Evolutionary conservation across 2,888 invertebrate genomes (phyloP).

Genomic region (Drosophila quinaria): DNA sequence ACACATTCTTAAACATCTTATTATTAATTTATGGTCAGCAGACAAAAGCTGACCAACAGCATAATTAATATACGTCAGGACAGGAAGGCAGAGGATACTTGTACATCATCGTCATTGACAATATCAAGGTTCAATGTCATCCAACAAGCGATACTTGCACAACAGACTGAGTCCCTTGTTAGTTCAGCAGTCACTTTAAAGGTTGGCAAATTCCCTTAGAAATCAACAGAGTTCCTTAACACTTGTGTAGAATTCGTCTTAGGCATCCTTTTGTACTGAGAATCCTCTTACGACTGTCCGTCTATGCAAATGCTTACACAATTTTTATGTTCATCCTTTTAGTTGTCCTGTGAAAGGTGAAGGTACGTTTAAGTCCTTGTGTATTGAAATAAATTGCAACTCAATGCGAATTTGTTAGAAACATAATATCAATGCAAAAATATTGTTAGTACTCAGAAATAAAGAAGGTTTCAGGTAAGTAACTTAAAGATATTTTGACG

Average conservation of each 20-base stretch:
- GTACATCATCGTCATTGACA: slow-evolving; percentile 23
- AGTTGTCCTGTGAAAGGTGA: slow-evolving; percentile 18
- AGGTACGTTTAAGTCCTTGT: slow-evolving; percentile 15
- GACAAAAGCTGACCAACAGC: slow-evolving; percentile 47
- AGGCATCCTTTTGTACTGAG: neutral
- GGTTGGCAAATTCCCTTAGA: slow-evolving; percentile 12
- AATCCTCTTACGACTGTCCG: neutral
- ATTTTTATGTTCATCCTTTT: slow-evolving; percentile 9
- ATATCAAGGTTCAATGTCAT: slow-evolving; percentile 64
- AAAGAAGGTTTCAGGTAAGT: neutral
- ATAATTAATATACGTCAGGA: slow-evolving; percentile 64
- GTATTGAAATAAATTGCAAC: slow-evolving; percentile 6
- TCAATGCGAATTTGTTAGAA: slow-evolving; percentile 8
- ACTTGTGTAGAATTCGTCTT: neutral
- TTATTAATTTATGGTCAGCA: slow-evolving; percentile 71
- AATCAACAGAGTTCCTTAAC: slow-evolving; percentile 7
- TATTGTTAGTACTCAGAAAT: neutral
- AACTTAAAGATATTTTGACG: neutral
- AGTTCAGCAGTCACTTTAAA: slow-evolving; percentile 17
- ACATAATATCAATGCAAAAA: neutral
- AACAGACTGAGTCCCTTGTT: slow-evolving; percentile 4
- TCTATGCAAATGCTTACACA: slow-evolving; percentile 3
- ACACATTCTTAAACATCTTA: neutral
- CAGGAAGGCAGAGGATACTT: slow-evolving; percentile 16
- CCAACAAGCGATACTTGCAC: slow-evolving; percentile 36